Percentiles rank a stretch among this genome's conserved stretches.
These are phyloP conservation scores for Stenodema calcarata DNA, from an alignment of 2,888 invertebrate genomes.

Conservation along the genomic window DNA sequence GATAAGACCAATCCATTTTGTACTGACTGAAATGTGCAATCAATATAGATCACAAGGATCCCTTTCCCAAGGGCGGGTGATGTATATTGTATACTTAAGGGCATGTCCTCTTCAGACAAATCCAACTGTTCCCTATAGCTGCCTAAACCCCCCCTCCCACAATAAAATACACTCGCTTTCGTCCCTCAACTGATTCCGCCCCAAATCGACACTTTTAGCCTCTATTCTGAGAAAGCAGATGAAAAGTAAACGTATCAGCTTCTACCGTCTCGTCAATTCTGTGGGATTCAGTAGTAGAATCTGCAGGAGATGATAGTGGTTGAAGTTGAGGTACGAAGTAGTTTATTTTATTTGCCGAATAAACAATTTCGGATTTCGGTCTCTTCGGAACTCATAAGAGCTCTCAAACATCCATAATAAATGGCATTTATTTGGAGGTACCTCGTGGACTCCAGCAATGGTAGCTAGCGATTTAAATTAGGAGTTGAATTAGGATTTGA, in stretches of 20 bases:
- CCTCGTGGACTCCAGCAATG: no score
- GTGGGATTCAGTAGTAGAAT: background rate
- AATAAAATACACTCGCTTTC: constrained; percentile 28
- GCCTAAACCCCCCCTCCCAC: background rate
- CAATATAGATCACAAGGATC: constrained; percentile 50
- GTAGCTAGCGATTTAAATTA: no score
- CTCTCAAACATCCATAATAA: no score
- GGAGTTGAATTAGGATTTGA: no score
- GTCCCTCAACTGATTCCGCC: background rate
- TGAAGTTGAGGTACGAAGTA: background rate
- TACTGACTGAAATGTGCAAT: constrained; percentile 47
- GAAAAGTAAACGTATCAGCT: background rate
- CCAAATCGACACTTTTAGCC: background rate
- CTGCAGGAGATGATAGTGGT: background rate
- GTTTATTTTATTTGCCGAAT: background rate
- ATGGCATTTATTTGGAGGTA: no score
- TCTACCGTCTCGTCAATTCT: background rate
- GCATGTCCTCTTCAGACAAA: constrained; percentile 42
- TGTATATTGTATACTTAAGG: constrained; percentile 50
- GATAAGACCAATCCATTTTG: constrained; percentile 46
- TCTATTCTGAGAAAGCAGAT: background rate
- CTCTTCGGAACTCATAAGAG: no score
- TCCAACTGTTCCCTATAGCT: constrained; percentile 21
- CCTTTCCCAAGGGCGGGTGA: constrained; percentile 34
- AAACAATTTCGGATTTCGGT: no score